Conservation (phyloP, 1,140 invertebrate genomes). For the Meloidogyne chitwoodi region DNA sequence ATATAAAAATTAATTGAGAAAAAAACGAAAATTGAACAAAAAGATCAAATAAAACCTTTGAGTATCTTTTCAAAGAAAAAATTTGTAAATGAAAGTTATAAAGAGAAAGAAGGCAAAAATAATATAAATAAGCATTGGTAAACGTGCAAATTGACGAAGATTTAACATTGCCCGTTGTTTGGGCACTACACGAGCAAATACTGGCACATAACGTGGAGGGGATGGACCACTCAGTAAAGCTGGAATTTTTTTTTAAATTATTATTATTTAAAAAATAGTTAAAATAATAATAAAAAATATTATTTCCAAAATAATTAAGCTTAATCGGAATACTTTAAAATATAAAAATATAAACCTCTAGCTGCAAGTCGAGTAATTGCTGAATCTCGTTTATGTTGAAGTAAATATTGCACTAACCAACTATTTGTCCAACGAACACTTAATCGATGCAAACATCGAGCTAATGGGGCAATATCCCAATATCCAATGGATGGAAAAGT, state of each 20-base stretch:
- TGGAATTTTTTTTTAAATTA: no score
- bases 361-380: slow-evolving; percentile 6
- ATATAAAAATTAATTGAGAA: background rate
- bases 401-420: slow-evolving; percentile 24
- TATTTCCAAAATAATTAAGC: no score
- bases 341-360: background rate
- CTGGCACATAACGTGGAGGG: slow-evolving; percentile 30
- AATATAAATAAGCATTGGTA: slow-evolving; percentile 15
- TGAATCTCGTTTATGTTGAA: slow-evolving; percentile 19
- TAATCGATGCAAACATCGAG: slow-evolving; percentile 17
- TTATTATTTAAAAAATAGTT: slow-evolving; percentile 17
- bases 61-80: background rate
- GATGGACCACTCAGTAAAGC: slow-evolving; percentile 20
- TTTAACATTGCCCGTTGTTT: slow-evolving; percentile 14
- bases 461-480: slow-evolving; percentile 26
- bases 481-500: slow-evolving; percentile 21
- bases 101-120: slow-evolving; percentile 7
- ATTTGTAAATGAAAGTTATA: background rate
- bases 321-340: no score
- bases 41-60: background rate
- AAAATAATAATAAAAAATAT: background rate
- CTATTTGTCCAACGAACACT: slow-evolving; percentile 23
- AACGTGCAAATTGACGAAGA: slow-evolving; percentile 18
- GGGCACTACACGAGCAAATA: slow-evolving; percentile 22
- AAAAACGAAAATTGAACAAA: background rate